phyloP scores from a whole-genome alignment of 2,888 invertebrate species.

The Megaustenia siamemsis region DNA sequence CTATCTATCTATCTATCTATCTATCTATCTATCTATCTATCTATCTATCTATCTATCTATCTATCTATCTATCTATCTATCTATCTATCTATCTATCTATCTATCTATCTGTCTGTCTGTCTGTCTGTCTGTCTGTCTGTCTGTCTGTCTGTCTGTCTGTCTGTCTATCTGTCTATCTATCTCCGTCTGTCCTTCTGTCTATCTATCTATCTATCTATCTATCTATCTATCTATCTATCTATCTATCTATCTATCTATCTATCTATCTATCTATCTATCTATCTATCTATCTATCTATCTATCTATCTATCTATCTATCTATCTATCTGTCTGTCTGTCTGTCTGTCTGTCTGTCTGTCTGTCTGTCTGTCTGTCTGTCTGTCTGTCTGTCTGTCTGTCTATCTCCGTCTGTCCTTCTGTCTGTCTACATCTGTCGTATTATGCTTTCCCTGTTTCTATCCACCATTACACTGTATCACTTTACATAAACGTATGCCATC shows the following conservation, averaged over 20 bases:
- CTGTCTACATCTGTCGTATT: too few species aligned
- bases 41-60: too few species aligned
- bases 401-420: background rate
- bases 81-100: too few species aligned
- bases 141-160: too few species aligned
- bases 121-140: too few species aligned
- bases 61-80: too few species aligned
- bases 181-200: constrained; percentile 23
- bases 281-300: background rate
- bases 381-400: background rate
- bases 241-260: background rate
- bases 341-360: background rate
- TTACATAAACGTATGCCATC: too few species aligned
- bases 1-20: too few species aligned
- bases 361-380: background rate
- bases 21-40: too few species aligned
- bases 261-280: background rate
- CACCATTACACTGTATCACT: too few species aligned
- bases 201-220: background rate
- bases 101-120: too few species aligned
- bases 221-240: background rate
- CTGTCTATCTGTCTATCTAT: constrained; percentile 24
- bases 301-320: background rate
- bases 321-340: background rate
- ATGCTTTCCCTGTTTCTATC: too few species aligned